phyloP scores from a whole-genome alignment of 2,113 vertebrate species.

The Etheostoma spectabile region DNA sequence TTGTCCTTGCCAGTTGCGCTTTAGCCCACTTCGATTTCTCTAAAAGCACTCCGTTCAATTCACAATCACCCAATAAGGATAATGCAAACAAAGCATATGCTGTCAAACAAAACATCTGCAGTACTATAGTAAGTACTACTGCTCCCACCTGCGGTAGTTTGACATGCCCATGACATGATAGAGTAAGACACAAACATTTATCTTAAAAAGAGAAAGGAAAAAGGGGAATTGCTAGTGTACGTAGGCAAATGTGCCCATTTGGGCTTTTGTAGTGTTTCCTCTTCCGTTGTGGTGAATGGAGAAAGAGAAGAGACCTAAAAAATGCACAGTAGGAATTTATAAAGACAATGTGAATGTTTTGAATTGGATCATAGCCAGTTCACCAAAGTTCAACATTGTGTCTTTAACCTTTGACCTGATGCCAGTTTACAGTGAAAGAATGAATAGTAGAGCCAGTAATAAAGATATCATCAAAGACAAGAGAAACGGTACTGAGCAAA shows the following conservation, averaged over 20 bases:
- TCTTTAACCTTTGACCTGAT: constrained; percentile 47
- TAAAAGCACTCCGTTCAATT: background rate
- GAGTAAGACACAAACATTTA: background rate
- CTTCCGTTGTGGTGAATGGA: background rate
- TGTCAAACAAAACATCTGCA: background rate
- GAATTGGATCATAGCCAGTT: background rate
- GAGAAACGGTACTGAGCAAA: constrained; percentile 46
- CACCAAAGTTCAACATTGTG: constrained; percentile 14
- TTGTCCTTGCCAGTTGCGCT: background rate
- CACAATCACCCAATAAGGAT: background rate
- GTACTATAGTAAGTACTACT: background rate
- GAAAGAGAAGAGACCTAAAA: background rate
- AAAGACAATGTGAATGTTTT: background rate
- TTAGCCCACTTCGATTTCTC: background rate
- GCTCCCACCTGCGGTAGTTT: background rate
- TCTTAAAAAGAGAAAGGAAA: background rate
- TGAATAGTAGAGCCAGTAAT: constrained; percentile 40
- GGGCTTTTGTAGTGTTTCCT: background rate
- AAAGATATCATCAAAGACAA: constrained; percentile 47
- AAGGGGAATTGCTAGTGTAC: background rate
- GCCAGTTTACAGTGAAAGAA: constrained; percentile 26
- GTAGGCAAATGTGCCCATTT: background rate
- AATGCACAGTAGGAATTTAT: background rate
- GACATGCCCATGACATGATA: background rate
- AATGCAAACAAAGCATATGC: background rate